A percentile compares a stretch with the other conserved stretches of the same genome.
phyloP scores from a whole-genome alignment of 1,140 invertebrate genomes.

The Heliconius hermathena region DNA sequence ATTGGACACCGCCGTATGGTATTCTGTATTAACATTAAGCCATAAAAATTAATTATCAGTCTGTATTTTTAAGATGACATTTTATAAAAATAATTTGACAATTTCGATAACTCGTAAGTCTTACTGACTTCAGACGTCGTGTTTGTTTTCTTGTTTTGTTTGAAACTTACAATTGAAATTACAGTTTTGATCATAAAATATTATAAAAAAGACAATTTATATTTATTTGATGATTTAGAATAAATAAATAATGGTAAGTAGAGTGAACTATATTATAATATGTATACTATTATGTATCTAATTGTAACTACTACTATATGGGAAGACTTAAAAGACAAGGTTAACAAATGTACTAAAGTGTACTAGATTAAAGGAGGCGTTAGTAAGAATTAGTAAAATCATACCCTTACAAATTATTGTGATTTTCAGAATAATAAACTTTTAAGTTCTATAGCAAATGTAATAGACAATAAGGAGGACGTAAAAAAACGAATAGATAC shows the following conservation, averaged over 20 bases:
- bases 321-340: background rate
- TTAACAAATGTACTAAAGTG: background rate
- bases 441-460: slow-evolving; percentile 68
- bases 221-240: background rate
- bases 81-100: background rate
- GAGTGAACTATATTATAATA: background rate
- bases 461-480: slow-evolving; percentile 72
- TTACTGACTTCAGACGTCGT: too few species aligned
- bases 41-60: too few species aligned
- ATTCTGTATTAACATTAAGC: too few species aligned
- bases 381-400: background rate
- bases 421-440: slow-evolving; percentile 66
- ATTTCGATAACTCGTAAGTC: background rate
- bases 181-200: background rate
- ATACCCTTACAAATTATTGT: background rate
- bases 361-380: background rate
- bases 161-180: background rate
- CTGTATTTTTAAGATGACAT: background rate
- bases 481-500: slow-evolving; percentile 63
- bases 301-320: background rate
- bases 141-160: background rate
- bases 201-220: background rate
- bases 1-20: too few species aligned
- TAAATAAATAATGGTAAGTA: slow-evolving; percentile 8
- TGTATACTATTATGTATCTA: background rate